Evolutionary conservation across 1,140 invertebrate species (phyloP).

Genomic region (Galleria mellonella): DNA sequence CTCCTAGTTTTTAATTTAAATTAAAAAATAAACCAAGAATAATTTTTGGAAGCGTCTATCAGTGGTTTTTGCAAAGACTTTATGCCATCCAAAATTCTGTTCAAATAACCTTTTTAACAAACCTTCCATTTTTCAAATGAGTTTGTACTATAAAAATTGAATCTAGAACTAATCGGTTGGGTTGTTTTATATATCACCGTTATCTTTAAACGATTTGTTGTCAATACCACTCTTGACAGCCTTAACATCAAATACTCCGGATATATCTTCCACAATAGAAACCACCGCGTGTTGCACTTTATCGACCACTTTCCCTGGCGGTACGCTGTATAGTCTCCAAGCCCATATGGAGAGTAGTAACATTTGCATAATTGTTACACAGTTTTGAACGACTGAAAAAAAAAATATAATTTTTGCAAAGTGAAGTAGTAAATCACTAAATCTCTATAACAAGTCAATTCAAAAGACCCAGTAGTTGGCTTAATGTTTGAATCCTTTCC

Average conservation of each 20-base stretch:
- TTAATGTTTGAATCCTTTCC: neutral
- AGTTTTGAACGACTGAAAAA: slow-evolving; percentile 77
- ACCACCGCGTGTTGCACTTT: slow-evolving; percentile 44
- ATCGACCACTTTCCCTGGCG: slow-evolving; percentile 45
- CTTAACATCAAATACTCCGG: slow-evolving; percentile 28
- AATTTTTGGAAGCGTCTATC: no score
- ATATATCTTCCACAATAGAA: slow-evolving; percentile 43
- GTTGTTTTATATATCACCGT: neutral
- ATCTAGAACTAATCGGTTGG: no score
- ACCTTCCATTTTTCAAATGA: no score
- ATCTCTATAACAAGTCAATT: no score
- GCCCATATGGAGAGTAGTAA: slow-evolving; percentile 74
- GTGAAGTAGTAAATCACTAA: no score
- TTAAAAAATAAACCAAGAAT: no score
- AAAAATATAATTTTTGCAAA: slow-evolving; percentile 18
- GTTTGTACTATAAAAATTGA: no score
- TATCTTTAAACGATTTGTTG: slow-evolving; percentile 26
- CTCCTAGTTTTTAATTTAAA: no score
- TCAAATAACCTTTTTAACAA: no score
- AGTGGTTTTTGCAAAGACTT: no score
- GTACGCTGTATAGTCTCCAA: slow-evolving; percentile 71
- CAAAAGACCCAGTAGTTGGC: no score
- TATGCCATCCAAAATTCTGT: no score
- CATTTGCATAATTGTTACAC: slow-evolving; percentile 77
- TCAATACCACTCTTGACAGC: slow-evolving; percentile 54